phyloP scores from a whole-genome alignment of 2,888 invertebrate genomes.

The Ernsta delagoae region DNA sequence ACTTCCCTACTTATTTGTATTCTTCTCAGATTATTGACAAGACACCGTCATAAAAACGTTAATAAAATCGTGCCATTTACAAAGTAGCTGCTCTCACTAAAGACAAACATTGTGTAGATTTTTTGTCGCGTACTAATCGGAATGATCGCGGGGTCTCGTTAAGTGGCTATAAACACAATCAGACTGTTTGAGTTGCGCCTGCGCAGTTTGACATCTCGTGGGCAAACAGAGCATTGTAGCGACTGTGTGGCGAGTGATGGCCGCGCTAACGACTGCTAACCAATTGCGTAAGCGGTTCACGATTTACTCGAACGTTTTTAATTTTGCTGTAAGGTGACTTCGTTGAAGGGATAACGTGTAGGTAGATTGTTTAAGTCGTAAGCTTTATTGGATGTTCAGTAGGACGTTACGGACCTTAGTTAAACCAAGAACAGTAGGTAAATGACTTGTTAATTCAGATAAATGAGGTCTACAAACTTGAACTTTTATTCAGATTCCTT shows the following conservation, averaged over 20 bases:
- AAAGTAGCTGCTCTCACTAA: conserved; percentile 78
- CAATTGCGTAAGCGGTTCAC: conserved; percentile 63
- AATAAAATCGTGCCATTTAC: conserved; percentile 49
- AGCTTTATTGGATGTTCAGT: background rate
- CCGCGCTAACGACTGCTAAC: conserved; percentile 74
- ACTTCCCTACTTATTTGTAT: background rate
- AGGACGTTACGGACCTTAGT: too few relatives aligned
- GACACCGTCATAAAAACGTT: conserved; percentile 19
- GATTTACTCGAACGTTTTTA: conserved; percentile 29
- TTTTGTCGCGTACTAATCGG: conserved; percentile 79
- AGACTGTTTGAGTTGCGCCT: conserved; percentile 73
- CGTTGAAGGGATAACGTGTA: conserved; percentile 27
- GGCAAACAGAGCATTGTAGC: conserved; percentile 66
- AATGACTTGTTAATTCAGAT: too few relatives aligned
- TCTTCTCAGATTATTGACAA: background rate
- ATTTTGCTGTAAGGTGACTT: conserved; percentile 28
- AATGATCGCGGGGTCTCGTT: conserved; percentile 78
- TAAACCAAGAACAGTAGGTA: too few relatives aligned
- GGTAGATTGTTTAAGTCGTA: conserved; percentile 5
- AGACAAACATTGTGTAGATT: conserved; percentile 68
- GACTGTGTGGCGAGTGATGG: conserved; percentile 62
- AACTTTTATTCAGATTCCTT: too few relatives aligned
- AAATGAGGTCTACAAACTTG: too few relatives aligned
- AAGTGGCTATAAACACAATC: conserved; percentile 85
- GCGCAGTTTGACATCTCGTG: conserved; percentile 46